Conservation (phyloP, 2,113 vertebrate genomes). For the Isurus oxyrinchus region DNA sequence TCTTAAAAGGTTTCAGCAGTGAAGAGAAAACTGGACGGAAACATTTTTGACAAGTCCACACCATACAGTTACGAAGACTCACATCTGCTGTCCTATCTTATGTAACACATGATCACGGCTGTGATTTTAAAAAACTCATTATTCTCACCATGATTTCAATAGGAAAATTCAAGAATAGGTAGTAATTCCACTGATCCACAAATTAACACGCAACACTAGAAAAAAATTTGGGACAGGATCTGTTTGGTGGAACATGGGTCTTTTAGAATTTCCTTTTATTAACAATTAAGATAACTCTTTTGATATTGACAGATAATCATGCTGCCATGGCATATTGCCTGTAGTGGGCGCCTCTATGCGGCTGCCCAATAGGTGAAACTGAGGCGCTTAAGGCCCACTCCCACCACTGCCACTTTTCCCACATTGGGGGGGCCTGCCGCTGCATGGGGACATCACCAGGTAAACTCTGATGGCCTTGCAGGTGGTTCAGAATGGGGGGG, state of each 20-base stretch:
- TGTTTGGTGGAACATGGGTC: background rate
- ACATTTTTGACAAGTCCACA: background rate
- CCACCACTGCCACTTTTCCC: too few relatives aligned
- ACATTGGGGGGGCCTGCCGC: too few relatives aligned
- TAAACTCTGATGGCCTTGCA: too few relatives aligned
- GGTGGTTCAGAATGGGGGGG: too few relatives aligned
- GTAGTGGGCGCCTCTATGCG: too few relatives aligned
- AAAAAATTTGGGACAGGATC: background rate
- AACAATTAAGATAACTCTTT: background rate
- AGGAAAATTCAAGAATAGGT: background rate
- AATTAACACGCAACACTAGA: background rate
- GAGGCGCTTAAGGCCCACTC: too few relatives aligned
- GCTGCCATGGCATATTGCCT: too few relatives aligned
- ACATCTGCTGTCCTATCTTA: background rate
- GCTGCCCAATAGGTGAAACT: too few relatives aligned
- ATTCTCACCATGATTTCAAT: background rate
- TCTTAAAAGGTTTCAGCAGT: background rate
- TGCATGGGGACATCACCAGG: too few relatives aligned
- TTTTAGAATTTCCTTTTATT: background rate
- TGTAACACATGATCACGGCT: background rate
- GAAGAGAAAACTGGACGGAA: slow-evolving; percentile 14
- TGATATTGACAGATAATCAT: background rate
- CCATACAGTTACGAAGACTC: background rate
- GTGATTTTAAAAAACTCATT: background rate
- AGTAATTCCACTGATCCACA: background rate